These are phyloP conservation scores for Hucho hucho DNA, from an alignment of 2,113 vertebrate genomes.

Conservation along the genomic window DNA sequence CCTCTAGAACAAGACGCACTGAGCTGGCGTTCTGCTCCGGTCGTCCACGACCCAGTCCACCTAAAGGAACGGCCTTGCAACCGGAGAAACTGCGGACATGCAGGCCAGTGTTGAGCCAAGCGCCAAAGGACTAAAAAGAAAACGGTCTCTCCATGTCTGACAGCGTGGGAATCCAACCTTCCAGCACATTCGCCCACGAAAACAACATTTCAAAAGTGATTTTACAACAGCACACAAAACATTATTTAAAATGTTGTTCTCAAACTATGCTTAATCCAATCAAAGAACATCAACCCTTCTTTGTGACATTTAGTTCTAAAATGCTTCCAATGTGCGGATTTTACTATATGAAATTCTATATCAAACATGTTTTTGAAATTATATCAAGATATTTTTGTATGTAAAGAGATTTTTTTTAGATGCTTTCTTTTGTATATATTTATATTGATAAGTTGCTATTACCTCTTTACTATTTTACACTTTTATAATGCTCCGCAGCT, in stretches of 20 bases:
- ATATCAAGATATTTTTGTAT: slow-evolving; percentile 99
- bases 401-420: slow-evolving; percentile 95
- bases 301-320: slow-evolving; percentile 72
- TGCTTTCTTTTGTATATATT: slow-evolving; percentile 98
- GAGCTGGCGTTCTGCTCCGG: slow-evolving; percentile 60
- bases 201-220: slow-evolving; percentile 56
- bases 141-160: slow-evolving; percentile 29
- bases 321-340: slow-evolving; percentile 94
- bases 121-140: slow-evolving; percentile 67
- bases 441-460: slow-evolving; percentile 90
- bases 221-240: slow-evolving; percentile 47
- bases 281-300: slow-evolving; percentile 71
- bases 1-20: slow-evolving; percentile 66
- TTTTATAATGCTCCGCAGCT: slow-evolving; percentile 79
- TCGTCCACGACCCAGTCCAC: slow-evolving; percentile 45
- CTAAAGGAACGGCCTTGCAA: slow-evolving; percentile 39
- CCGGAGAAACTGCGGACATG: slow-evolving; percentile 33
- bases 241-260: slow-evolving; percentile 64
- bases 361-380: slow-evolving; percentile 88
- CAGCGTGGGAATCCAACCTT: slow-evolving; percentile 55
- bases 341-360: slow-evolving; percentile 96
- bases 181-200: slow-evolving; percentile 51
- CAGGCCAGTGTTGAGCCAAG: slow-evolving; percentile 52
- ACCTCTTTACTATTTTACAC: slow-evolving; percentile 88
- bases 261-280: slow-evolving; percentile 80